These are phyloP conservation scores for Lasiurus borealis DNA, from an alignment of 2,113 vertebrate species.

Conservation along the genomic window DNA sequence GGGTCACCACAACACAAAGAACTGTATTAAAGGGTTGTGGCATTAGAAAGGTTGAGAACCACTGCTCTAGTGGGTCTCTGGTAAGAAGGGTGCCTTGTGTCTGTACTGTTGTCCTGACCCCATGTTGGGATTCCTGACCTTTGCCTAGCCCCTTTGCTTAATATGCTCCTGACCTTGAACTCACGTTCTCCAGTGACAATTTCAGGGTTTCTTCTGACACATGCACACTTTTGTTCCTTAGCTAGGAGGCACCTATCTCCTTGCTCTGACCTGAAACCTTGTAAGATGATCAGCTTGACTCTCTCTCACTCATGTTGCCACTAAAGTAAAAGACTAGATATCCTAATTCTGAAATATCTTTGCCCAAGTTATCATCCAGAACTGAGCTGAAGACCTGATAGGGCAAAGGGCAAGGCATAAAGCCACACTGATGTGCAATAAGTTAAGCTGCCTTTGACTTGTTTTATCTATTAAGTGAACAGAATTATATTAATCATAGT, in stretches of 20 bases:
- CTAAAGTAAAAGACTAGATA: background rate
- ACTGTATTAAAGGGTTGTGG: too few relatives aligned
- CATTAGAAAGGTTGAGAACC: too few relatives aligned
- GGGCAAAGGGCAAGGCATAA: background rate
- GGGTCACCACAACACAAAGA: too few relatives aligned
- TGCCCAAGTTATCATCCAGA: background rate
- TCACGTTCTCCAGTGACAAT: background rate
- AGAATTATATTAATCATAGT: constrained; percentile 53
- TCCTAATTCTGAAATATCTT: constrained; percentile 1
- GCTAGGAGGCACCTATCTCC: background rate
- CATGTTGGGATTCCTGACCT: background rate
- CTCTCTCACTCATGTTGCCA: background rate
- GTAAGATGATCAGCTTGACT: background rate
- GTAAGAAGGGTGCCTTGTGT: background rate
- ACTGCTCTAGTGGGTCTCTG: background rate
- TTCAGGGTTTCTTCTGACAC: background rate
- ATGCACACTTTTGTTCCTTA: background rate
- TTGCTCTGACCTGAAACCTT: background rate
- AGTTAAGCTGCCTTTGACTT: background rate
- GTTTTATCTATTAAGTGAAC: constrained; percentile 34
- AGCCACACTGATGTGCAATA: background rate
- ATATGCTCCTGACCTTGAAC: background rate
- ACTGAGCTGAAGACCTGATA: background rate
- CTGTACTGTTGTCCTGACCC: background rate
- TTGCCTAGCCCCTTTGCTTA: background rate